Evolutionary conservation across 2,888 invertebrate genomes (phyloP), one percentile per base, ranked within the genome.

Genomic region (Eilema sororculum): DNA sequence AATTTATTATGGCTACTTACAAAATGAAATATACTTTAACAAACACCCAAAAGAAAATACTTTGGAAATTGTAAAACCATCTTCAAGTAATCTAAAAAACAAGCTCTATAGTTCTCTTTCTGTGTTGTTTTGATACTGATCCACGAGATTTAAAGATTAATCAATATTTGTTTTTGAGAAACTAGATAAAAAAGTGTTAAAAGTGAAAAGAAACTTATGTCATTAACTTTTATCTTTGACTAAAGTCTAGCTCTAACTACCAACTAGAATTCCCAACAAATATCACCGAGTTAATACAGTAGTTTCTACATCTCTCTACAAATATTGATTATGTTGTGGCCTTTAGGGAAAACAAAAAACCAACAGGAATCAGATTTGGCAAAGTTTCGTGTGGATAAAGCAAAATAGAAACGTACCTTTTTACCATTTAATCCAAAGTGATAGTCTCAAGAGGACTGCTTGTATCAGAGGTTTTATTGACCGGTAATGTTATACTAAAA

Each of bases 141-240:
- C 57, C 69, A 68, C 64, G 71, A 74, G 52, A n/a, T 70, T 60
- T 12, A 70, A 67, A 72, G 69, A 73, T 71, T 65, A 61, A 20
- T 33, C 24, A 41, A 66, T 20, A 37, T 24, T 73, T 77, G 67
- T 65, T 60, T 41, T 67, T 8, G 30, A 60, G 65, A 58, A 71
- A 59, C 65, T 65, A 67, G 33, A 75, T 67, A 65, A 70, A 72
- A 68, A 61, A 46, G 30, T 16, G 61, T 24, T 59, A 20, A 73
- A 69, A 67, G 28, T 22, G 22, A 37, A 76, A 81, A 25, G 22
- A 37, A 76, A 81, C 66, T 74, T 79, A 63, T 37, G 28, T 61
- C 28, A 58, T 74, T 33, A 68, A 74, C 64, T 71, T 82, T 73
- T 75, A 65, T 73, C 72, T 79, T 72, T 57, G 67, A 61, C n/a